A percentile compares a stretch with the other conserved stretches of the same genome.
phyloP scores from a whole-genome alignment of 2,888 invertebrate genomes.

The Choreutis nemorana region DNA sequence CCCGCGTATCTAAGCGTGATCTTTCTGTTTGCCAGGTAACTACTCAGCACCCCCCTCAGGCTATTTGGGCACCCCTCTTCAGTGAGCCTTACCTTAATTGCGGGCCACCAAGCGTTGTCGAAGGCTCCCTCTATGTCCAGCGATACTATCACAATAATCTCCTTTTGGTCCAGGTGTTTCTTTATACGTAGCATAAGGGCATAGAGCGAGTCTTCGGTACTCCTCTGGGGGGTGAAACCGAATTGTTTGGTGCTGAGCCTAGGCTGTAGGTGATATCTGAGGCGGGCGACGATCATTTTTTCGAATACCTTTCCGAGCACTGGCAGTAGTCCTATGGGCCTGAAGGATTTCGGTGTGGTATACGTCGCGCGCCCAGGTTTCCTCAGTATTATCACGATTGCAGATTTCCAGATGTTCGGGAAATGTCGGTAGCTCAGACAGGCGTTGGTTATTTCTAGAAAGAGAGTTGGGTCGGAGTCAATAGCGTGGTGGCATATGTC shows the following conservation, averaged over 20 bases:
- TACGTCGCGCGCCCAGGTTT: conserved; percentile 5
- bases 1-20: not conserved
- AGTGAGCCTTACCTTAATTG: conserved; percentile 5
- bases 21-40: conserved; percentile 5
- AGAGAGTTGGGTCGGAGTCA: not conserved
- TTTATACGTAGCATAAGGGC: conserved; percentile 3
- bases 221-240: conserved; percentile 10
- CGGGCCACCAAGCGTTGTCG: conserved; percentile 11
- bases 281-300: conserved; percentile 6
- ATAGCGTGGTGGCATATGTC: conserved; percentile 5
- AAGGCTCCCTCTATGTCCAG: conserved; percentile 10
- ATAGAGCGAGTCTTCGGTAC: conserved; percentile 2
- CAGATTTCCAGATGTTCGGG: conserved; percentile 8
- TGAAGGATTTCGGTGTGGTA: not conserved
- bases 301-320: conserved; percentile 9
- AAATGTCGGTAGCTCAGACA: conserved; percentile 8
- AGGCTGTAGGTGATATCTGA: conserved; percentile 4
- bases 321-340: conserved; percentile 9
- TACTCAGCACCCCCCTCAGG: conserved; percentile 4
- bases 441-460: conserved; percentile 4
- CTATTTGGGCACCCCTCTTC: conserved; percentile 7
- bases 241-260: conserved; percentile 7
- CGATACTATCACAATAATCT: conserved; percentile 4
- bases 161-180: not conserved
- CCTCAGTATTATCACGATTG: conserved; percentile 7